phyloP scores from a whole-genome alignment of 2,888 invertebrate species.

The Pheosia gnoma region DNA sequence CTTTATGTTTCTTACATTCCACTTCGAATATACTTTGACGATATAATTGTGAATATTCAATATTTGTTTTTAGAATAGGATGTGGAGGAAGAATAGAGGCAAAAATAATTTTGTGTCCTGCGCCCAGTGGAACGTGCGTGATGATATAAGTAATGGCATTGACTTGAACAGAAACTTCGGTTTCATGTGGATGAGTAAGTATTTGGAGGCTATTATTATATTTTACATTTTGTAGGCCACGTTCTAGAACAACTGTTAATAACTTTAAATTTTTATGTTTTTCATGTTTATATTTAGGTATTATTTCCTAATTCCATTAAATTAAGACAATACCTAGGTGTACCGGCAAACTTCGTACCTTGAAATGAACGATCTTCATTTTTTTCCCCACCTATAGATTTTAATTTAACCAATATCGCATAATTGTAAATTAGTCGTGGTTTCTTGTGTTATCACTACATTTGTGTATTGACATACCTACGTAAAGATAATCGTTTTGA shows the following conservation, averaged over 20 bases:
- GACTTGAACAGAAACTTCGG: constrained; percentile 69
- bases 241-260: too few relatives aligned
- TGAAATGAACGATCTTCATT: too few relatives aligned
- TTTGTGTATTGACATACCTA: constrained; percentile 16
- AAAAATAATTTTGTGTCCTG: constrained; percentile 36
- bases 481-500: constrained; percentile 9
- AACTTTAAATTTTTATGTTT: too few relatives aligned
- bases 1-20: too few relatives aligned
- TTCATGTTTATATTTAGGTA: too few relatives aligned
- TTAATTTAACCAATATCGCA: neutral
- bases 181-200: constrained; percentile 66
- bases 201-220: too few relatives aligned
- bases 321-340: too few relatives aligned
- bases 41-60: neutral
- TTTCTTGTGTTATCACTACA: neutral
- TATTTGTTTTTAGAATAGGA: constrained; percentile 75
- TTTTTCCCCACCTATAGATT: too few relatives aligned
- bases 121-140: constrained; percentile 20
- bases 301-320: too few relatives aligned
- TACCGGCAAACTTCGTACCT: too few relatives aligned
- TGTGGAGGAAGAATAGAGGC: constrained; percentile 88
- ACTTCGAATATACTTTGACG: neutral
- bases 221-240: too few relatives aligned
- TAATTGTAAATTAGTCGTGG: too few relatives aligned
- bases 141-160: constrained; percentile 68